Evolutionary conservation across 2,113 vertebrate species (phyloP), one percentile per base, ranked within the genome.

Genomic region (Smithornis capensis): DNA sequence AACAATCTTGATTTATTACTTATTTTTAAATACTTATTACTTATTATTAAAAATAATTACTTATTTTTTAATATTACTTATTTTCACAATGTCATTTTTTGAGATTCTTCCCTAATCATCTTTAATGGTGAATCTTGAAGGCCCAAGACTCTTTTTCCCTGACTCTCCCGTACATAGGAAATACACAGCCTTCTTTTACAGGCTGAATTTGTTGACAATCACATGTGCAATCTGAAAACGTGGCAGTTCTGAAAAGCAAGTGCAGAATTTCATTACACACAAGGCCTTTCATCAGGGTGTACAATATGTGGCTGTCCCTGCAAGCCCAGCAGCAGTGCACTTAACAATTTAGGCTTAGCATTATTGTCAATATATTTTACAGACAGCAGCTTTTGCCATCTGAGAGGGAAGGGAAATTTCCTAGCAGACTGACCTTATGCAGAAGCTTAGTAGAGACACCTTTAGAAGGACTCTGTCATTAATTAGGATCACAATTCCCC

Each of bases 371-470:
- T 81, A 78, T 64, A 65, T 95, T 92, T 64, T 82, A 80, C 76
- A 93, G 76, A 45, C 90, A 89, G 65, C 80, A 90, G 83, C 57
- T 84, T 76, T 33, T 89, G 92, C 60, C 83, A 84, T 1, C 31
- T 92, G 92, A 96, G 53, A 93, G 21, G 40, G 64, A 81, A 89
- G 45, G 40, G 71, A 92, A 59, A 87, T 93, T 89, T 96, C 73
- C 79, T 87, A 89, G 69, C 76, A 84, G 80, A 68, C 68, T 68
- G 76, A 33, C 76, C 53, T 88, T 52, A 81, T 31, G 76, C 78
- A 77, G 62, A 71, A 71, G 53, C 57, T 95, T 95, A 89, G 93
- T 84, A 92, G 80, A 96, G 80, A 53, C 83, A 92, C 95, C 88
- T 96, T 89, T 89, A 89, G 65, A 75, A 84, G 69, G 73, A 62